Base-by-base conservation (phyloP, 2,888 invertebrate species). In the Nemotelus nigrinus region DNA sequence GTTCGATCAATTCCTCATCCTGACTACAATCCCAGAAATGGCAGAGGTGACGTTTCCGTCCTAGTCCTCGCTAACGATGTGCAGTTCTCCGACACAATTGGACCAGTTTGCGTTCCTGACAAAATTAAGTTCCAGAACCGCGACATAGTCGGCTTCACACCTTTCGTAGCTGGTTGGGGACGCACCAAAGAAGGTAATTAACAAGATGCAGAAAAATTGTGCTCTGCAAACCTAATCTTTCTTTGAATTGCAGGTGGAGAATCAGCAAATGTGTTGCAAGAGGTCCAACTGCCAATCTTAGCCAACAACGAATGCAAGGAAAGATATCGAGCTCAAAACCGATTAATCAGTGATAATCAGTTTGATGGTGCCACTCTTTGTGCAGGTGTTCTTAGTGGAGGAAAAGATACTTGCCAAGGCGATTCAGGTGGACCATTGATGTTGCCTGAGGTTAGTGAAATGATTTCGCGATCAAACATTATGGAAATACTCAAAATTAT, bases 21-120 rank as follows among this genome's bases (percentile, higher is more conserved):
- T 0, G 50, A 82, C 0, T 87, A 87, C 53, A 83, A 82, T 70
- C 64, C 77, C 2, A 78, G 79, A 0, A 85, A 89, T 43, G 92
- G 90, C 82, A 90, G 90, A 65, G 93, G 93, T 82, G 97, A 97
- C 84, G 93, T 97, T 78, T 96, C 93, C 0, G 84, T 97, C 1
- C 85, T 97, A 0, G 89, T 90, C 78, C 85, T 96, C 71, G 87
- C 88, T 2, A 83, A 85, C 0, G 89, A 91, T 1, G 90, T 92
- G 0, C 81, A 86, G 2, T 91, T 91, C 78, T 88, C 91, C 2
- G 44, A 57, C 10, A 68, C 39, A 5, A 77, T 94, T 75, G 88
- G 86, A 82, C 94, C 94, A 0, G 91, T 94, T 79, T 94, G 94
- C 84, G 87, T 94, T 41, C 95, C 94, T 0, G 84, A 88, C 47